These are phyloP conservation scores for Calvadosia cruxmelitensis DNA, from an alignment of 30 jellyfish, hydroid and myxozoan genomes.

Conservation along the genomic window DNA sequence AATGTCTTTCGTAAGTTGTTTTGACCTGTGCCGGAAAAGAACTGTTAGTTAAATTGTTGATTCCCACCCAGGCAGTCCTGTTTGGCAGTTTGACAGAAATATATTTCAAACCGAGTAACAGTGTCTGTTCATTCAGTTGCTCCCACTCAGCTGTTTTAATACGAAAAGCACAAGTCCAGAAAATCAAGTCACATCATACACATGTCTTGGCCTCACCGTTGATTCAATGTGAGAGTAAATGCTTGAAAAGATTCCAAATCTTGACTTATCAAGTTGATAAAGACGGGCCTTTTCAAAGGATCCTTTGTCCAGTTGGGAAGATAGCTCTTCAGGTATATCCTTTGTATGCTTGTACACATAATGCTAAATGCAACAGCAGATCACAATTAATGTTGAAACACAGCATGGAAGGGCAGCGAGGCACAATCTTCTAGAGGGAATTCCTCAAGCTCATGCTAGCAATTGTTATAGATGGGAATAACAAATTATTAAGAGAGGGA, in stretches of 20 bases:
- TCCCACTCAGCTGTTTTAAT: not conserved
- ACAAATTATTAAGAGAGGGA: not conserved
- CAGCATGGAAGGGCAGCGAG: too few relatives aligned
- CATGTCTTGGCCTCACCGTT: constrained; percentile 59
- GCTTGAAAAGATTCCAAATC: constrained; percentile 55
- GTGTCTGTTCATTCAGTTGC: not conserved
- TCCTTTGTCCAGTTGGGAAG: constrained; percentile 37
- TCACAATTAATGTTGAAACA: too few relatives aligned
- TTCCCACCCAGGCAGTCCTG: too few relatives aligned
- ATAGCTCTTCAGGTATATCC: constrained; percentile 66
- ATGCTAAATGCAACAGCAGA: constrained; percentile 22
- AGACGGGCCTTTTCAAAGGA: constrained; percentile 76
- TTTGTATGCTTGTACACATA: constrained; percentile 57
- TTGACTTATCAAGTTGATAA: constrained; percentile 72
- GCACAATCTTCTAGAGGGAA: too few relatives aligned
- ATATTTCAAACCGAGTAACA: too few relatives aligned
- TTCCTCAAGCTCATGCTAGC: not conserved
- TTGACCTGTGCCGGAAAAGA: too few relatives aligned
- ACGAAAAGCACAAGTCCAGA: not conserved
- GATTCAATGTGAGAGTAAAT: constrained; percentile 71
- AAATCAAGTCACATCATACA: too few relatives aligned
- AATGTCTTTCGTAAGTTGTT: too few relatives aligned
- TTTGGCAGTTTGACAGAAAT: too few relatives aligned
- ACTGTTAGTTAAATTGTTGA: too few relatives aligned
- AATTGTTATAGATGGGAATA: not conserved